Percentiles rank a stretch among this genome's conserved stretches.
Conservation (phyloP, 2,888 invertebrate genomes). For the Pyrrhia umbra region DNA sequence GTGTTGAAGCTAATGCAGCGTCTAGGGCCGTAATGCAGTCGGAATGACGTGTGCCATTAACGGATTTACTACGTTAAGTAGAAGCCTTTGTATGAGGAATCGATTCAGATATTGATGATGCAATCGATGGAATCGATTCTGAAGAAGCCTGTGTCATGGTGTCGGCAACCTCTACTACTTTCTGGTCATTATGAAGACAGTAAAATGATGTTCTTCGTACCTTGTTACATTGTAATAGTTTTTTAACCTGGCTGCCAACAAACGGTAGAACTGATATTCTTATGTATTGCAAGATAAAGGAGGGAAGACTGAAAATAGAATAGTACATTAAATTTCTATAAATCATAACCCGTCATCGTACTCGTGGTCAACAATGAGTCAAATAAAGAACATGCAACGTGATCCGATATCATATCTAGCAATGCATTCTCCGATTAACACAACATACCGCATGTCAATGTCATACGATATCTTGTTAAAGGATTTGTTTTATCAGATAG, state of each 20-base stretch:
- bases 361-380: constrained; percentile 19
- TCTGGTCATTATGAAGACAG: constrained; percentile 20
- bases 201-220: constrained; percentile 11
- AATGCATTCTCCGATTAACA: constrained; percentile 43
- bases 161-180: constrained; percentile 39
- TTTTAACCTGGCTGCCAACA: background rate
- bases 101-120: constrained; percentile 59
- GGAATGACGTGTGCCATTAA: constrained; percentile 68
- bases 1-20: constrained; percentile 68
- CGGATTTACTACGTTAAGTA: constrained; percentile 69
- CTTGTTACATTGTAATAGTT: constrained; percentile 16
- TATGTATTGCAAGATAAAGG: background rate
- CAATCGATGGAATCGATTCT: constrained; percentile 56
- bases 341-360: constrained; percentile 1
- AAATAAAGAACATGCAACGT: constrained; percentile 37
- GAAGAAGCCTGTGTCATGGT: constrained; percentile 57
- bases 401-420: constrained; percentile 49
- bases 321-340: background rate
- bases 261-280: background rate
- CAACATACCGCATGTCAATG: constrained; percentile 37
- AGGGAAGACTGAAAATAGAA: background rate
- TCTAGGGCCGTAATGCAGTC: constrained; percentile 65
- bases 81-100: constrained; percentile 63
- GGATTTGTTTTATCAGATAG: constrained; percentile 48
- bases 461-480: constrained; percentile 38